phyloP scores from a whole-genome alignment of 2,797 vertebrate genomes.

The Chloroceryle inda region DNA sequence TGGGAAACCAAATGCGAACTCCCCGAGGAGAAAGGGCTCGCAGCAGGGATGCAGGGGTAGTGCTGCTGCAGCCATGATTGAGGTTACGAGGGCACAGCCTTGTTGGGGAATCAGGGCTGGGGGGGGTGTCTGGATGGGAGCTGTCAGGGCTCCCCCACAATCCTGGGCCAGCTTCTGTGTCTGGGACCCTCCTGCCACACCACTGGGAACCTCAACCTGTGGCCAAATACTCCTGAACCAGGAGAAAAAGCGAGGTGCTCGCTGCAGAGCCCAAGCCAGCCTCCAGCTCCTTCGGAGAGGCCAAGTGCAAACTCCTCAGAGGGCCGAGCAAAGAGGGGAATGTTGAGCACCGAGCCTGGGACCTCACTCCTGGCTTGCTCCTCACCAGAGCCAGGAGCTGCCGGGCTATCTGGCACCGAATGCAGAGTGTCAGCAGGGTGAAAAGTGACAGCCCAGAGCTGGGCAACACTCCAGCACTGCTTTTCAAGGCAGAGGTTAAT shows the following conservation, averaged over 20 bases:
- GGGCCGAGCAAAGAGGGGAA: background rate
- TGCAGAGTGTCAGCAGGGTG: rapidly evolving
- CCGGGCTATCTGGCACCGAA: background rate
- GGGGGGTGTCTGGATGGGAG: background rate
- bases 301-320: background rate
- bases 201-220: rapidly evolving
- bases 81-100: background rate
- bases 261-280: background rate
- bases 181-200: background rate
- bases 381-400: rapidly evolving
- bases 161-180: background rate
- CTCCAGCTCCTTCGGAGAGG: rapidly evolving
- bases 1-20: rapidly evolving
- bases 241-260: background rate
- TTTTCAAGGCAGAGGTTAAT: background rate
- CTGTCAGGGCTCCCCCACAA: background rate
- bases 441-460: background rate
- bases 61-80: rapidly evolving
- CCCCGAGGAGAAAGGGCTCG: rapidly evolving
- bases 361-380: rapidly evolving
- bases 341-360: rapidly evolving
- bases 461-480: background rate
- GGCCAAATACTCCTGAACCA: background rate
- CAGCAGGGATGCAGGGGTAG: background rate
- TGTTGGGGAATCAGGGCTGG: rapidly evolving